Base-by-base conservation (phyloP, 1,140 invertebrate species). In the Pemphigus obesinymphae region DNA sequence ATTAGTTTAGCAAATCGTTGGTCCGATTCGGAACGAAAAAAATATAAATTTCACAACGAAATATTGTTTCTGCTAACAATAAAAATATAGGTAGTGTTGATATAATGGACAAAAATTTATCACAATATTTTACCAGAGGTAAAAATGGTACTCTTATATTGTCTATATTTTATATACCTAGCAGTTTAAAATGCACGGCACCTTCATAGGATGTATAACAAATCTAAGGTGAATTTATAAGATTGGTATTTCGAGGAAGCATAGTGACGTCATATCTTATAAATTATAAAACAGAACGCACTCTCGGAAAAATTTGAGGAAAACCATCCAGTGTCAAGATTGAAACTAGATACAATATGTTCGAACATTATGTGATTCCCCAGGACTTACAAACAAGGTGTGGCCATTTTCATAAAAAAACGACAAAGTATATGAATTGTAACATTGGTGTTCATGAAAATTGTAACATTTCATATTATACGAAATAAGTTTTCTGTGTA, bases 91-190 rank as follows among this genome's bases (percentile, higher is more conserved):
- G 48, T 76, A 83, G 84, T 1, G 83, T 84, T 10, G 84, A 85
- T 82, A 68, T 73, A 26, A 82, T 83, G 29, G 83, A 85, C 82
- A n/a, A 83, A 66, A 80, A 68, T 34, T 50, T 84, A 23, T 82
- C 82, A 29, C 68, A 75, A n/a, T 83, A 84, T 61, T 20, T 83
- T n/a, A 84, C 84, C 20, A 63, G 70, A 15, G 82, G 82, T 43
- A 78, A 84, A 85, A 8, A 78, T 85, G 84, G 82, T 84, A 84
- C 53, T 84, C 82, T 76, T 50, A 73, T 26, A 66, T 84, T 61
- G 55, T 84, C 29, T 48, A 11, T 48, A 48, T 48, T 7, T 48
- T 48, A 48, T 48, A 11, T 4, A 48, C 45, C 45, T 48, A 48
- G 45, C 45, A 2, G 45, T 48, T 48, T 10, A 48, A 48, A 48